These are phyloP conservation scores for Neomonachus schauinslandi DNA, from an alignment of 2,113 vertebrate genomes.

Conservation along the genomic window DNA sequence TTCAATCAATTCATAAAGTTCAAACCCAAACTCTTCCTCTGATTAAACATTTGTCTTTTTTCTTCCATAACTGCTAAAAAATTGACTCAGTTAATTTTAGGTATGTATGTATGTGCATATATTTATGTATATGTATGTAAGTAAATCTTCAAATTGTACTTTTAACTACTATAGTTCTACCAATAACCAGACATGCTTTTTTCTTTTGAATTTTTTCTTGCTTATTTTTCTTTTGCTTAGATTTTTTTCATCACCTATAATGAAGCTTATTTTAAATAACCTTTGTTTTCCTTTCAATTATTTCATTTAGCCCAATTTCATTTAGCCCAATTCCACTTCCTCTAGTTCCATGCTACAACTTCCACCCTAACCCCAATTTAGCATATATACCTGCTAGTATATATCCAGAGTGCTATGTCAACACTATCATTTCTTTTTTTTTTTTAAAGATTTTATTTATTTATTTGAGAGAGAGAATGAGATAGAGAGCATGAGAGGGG, in stretches of 20 bases:
- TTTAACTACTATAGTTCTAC: not conserved
- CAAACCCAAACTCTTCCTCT: not conserved
- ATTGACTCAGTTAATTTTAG: not conserved
- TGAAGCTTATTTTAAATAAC: not conserved
- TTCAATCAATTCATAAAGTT: slow-evolving; percentile 1
- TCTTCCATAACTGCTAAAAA: slow-evolving; percentile 6
- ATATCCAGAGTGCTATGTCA: not conserved
- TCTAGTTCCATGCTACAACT: not conserved
- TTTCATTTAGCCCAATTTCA: not conserved
- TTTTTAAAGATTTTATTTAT: too few relatives aligned
- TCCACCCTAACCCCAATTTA: not conserved
- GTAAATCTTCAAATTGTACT: not conserved
- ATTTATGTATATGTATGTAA: not conserved
- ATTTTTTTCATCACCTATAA: not conserved
- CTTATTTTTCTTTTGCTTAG: not conserved
- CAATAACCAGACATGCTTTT: not conserved
- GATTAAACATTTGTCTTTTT: slow-evolving; percentile 36
- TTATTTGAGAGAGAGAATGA: too few relatives aligned
- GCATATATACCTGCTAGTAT: not conserved
- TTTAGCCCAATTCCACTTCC: not conserved
- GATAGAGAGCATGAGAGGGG: too few relatives aligned
- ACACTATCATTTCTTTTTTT: too few relatives aligned
- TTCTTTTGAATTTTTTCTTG: slow-evolving; percentile 11
- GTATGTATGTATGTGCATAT: not conserved
- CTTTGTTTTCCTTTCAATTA: slow-evolving; percentile 7